A percentile compares a stretch with the other conserved stretches of the same genome.
Conservation (phyloP, 2,888 invertebrate genomes). For the Agrochola lychnidis region DNA sequence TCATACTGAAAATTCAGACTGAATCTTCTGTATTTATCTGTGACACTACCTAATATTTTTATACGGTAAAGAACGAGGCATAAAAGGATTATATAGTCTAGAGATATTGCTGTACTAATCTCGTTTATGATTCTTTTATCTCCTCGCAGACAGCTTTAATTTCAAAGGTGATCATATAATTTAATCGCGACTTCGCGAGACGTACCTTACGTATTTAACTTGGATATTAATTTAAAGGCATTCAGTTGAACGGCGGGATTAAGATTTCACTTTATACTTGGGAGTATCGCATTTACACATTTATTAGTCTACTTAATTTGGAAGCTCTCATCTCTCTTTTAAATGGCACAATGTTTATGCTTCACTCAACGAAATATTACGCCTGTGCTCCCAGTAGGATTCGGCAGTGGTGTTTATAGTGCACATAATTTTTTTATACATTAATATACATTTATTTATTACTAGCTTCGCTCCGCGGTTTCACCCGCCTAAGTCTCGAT, state of each 20-base stretch:
- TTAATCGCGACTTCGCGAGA: slow-evolving; percentile 18
- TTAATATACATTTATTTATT: too few species aligned
- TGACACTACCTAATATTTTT: neutral
- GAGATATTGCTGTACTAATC: slow-evolving; percentile 14
- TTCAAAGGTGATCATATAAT: slow-evolving; percentile 33
- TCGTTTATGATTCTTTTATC: neutral
- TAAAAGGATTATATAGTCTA: neutral
- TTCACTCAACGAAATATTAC: neutral
- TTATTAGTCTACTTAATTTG: slow-evolving; percentile 35
- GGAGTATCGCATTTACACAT: slow-evolving; percentile 24
- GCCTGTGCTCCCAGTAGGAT: neutral
- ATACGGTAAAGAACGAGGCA: neutral
- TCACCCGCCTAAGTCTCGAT: too few species aligned
- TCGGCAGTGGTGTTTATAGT: neutral
- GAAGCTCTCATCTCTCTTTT: neutral
- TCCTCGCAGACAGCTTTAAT: slow-evolving; percentile 27
- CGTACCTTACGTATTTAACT: slow-evolving; percentile 22
- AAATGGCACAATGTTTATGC: slow-evolving; percentile 8
- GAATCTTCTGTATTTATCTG: too few species aligned
- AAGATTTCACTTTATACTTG: slow-evolving; percentile 35
- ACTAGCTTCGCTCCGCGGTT: too few species aligned
- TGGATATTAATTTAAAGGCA: slow-evolving; percentile 27
- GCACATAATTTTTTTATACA: neutral
- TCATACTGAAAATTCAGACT: too few species aligned
- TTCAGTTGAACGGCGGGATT: slow-evolving; percentile 26